Evolutionary conservation across 2,797 vertebrate species (phyloP), one percentile per base, ranked within the genome.

Genomic region (Neoniphon sammara): DNA sequence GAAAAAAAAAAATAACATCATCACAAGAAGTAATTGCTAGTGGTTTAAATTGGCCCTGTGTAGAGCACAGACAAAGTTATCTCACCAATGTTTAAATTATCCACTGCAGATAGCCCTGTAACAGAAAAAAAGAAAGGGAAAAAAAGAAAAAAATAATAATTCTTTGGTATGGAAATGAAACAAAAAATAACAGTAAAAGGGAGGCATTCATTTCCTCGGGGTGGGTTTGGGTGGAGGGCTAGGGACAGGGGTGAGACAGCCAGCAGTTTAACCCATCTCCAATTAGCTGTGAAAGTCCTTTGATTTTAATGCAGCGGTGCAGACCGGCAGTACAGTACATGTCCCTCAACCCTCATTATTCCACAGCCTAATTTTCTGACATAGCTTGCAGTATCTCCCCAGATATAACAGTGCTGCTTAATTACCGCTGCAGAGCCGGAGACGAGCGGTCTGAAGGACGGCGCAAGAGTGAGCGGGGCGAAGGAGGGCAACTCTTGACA

Each of bases 311-410:
- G 93, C 91, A 85, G 90, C 61, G 10, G 91, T 90, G 59, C 86
- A 82, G 85, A 84, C 66, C 80, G 86, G 83, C 78, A 68, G 82
- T 53, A 31, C 58, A 77, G 64, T 87, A 81, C 86, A 71, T 52
- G 87, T 95, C 93, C 93, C 93, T 91, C 94, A 94, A 89, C 82
- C 81, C 93, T 96, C 92, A 92, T 95, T 95, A 94, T 95, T 93
- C 77, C 75, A 83, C 91, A 89, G 89, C 80, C 91, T 94, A 92
- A 93, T 95, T 95, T 95, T 95, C 91, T 89, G 87, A 93, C 92
- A 90, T 89, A 84, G 93, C 87, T 93, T 84, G 83, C 88, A 84
- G 94, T 91, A 82, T 80, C 93, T 94, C 91, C 90, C 91, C 81
- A 92, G 95, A 94, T 90, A 90, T 92, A 93, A 89, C 87, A 86